Conservation (phyloP, 2,797 vertebrate genomes). For the Lindbergichthys nudifrons region DNA sequence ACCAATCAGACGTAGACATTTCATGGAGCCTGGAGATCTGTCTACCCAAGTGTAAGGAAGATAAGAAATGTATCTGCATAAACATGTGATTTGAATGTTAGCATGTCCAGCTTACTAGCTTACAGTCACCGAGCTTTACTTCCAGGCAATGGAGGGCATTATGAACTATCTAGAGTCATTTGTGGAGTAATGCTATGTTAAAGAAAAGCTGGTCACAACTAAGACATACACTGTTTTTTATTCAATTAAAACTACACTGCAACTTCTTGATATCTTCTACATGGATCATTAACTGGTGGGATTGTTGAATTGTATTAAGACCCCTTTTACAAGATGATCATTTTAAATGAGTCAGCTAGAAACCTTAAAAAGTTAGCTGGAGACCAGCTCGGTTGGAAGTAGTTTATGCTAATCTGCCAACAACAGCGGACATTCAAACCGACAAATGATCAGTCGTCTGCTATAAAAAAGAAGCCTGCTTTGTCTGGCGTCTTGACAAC, state of each 20-base stretch:
- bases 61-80: not conserved
- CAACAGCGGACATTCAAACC: not conserved
- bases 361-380: not conserved
- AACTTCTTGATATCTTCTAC: not conserved
- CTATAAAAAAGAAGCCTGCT: no score
- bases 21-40: not conserved
- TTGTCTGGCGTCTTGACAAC: not conserved
- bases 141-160: not conserved
- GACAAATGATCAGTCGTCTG: not conserved
- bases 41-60: not conserved
- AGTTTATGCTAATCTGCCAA: not conserved
- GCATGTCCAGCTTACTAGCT: not conserved
- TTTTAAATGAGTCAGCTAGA: not conserved
- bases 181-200: not conserved
- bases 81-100: not conserved
- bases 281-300: not conserved
- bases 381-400: no score
- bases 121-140: not conserved
- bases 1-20: slow-evolving; percentile 13
- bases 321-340: not conserved
- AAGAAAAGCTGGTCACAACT: not conserved
- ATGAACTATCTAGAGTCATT: not conserved
- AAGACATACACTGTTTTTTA: not conserved
- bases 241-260: not conserved
- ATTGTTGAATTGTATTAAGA: not conserved